A percentile compares a stretch with the other conserved stretches of the same genome.
These are phyloP conservation scores for Catharus ustulatus DNA, from an alignment of 2,797 vertebrate species.

Conservation along the genomic window DNA sequence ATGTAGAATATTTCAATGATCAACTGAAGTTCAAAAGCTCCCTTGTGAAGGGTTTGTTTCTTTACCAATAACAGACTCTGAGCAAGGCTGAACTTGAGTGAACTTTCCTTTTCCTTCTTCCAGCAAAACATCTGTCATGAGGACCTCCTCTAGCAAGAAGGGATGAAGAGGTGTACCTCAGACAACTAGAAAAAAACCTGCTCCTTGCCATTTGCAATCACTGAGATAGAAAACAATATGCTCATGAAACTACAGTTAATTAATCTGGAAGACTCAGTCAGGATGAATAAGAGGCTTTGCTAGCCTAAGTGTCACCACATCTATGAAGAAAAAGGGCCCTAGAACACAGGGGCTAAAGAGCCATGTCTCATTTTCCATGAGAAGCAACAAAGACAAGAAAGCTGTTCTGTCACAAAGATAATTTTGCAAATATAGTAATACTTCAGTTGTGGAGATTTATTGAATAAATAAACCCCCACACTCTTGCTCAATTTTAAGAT, in stretches of 20 bases:
- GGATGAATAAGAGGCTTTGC: neutral
- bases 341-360: neutral
- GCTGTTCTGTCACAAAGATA: neutral
- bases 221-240: neutral
- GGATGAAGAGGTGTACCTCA: neutral
- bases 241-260: neutral
- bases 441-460: neutral
- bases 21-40: neutral
- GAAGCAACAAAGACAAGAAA: neutral
- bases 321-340: neutral
- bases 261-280: neutral
- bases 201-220: neutral
- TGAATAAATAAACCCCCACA: neutral
- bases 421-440: neutral
- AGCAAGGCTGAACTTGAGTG: neutral
- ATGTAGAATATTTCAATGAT: neutral
- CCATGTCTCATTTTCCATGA: fast-evolving
- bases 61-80: neutral
- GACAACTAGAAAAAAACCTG: neutral
- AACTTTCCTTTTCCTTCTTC: neutral
- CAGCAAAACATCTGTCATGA: neutral
- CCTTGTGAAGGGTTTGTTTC: neutral
- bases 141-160: neutral
- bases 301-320: neutral
- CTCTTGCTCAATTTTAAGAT: neutral